Conservation (phyloP, 2,888 invertebrate species). For the Theretra japonica region DNA sequence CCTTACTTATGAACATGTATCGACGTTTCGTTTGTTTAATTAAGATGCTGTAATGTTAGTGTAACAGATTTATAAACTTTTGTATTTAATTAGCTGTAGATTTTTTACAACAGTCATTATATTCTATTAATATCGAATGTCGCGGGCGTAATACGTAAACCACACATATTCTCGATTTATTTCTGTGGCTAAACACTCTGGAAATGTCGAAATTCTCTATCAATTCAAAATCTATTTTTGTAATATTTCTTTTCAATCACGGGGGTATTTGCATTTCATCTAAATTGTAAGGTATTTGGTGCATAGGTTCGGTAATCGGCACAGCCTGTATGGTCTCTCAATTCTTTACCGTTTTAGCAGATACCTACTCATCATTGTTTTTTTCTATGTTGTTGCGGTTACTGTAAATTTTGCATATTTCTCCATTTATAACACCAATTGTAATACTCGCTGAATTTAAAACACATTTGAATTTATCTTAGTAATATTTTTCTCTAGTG, state of each 20-base stretch:
- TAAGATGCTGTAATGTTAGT: constrained; percentile 8
- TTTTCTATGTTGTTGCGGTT: too few relatives aligned
- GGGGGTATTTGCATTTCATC: too few relatives aligned
- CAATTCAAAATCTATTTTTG: too few relatives aligned
- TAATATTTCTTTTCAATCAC: too few relatives aligned
- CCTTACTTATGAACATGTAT: constrained; percentile 15
- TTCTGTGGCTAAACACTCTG: too few relatives aligned
- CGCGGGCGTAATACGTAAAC: constrained; percentile 1
- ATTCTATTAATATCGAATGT: constrained; percentile 26
- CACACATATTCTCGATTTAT: too few relatives aligned
- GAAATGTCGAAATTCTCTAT: not conserved
- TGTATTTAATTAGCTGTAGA: constrained; percentile 52
- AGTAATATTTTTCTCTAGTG: not conserved
- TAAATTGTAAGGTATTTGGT: too few relatives aligned
- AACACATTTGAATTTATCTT: not conserved
- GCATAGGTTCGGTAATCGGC: too few relatives aligned
- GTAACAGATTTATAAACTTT: constrained; percentile 46
- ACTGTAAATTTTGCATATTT: not conserved
- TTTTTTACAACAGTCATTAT: constrained; percentile 54
- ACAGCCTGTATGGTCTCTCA: too few relatives aligned
- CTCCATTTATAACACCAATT: not conserved
- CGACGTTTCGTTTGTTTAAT: not conserved
- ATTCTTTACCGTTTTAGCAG: too few relatives aligned
- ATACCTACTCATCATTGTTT: too few relatives aligned
- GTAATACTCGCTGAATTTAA: not conserved